phyloP scores from a whole-genome alignment of 2,113 vertebrate genomes.

The Dryoscopus gambensis region DNA sequence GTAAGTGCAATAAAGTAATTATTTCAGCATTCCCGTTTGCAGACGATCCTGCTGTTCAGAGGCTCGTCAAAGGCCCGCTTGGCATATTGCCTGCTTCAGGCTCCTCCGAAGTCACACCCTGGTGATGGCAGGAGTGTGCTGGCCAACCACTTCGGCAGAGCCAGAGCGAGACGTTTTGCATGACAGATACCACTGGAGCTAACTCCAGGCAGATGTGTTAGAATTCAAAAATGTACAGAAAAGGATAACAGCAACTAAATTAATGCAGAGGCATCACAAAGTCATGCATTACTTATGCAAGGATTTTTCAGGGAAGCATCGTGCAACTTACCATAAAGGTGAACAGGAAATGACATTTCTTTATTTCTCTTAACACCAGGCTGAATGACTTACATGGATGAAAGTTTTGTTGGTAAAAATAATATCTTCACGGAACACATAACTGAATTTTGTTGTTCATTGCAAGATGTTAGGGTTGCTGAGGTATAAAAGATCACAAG shows the following conservation, averaged over 20 bases:
- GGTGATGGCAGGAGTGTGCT: not conserved
- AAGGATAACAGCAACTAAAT: not conserved
- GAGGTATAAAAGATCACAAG: not conserved
- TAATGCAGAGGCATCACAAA: not conserved
- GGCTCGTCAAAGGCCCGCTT: accelerated
- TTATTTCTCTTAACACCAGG: not conserved
- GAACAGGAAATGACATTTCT: not conserved
- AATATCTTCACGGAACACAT: not conserved
- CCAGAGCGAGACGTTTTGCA: not conserved
- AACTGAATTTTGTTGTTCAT: not conserved
- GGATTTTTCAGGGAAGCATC: not conserved
- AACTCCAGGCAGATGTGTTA: not conserved
- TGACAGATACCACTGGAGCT: no score
- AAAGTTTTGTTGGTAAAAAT: not conserved
- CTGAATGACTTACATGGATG: not conserved
- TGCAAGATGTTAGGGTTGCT: not conserved
- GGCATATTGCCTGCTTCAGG: not conserved
- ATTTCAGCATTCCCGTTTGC: not conserved
- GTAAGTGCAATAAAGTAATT: not conserved
- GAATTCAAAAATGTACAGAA: not conserved
- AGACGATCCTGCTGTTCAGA: not conserved
- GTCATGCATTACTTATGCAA: not conserved
- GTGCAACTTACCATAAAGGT: not conserved
- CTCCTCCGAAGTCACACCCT: not conserved
- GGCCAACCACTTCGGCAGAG: not conserved